Conservation (phyloP, 1,140 invertebrate genomes). For the Drosophila nasuta region DNA sequence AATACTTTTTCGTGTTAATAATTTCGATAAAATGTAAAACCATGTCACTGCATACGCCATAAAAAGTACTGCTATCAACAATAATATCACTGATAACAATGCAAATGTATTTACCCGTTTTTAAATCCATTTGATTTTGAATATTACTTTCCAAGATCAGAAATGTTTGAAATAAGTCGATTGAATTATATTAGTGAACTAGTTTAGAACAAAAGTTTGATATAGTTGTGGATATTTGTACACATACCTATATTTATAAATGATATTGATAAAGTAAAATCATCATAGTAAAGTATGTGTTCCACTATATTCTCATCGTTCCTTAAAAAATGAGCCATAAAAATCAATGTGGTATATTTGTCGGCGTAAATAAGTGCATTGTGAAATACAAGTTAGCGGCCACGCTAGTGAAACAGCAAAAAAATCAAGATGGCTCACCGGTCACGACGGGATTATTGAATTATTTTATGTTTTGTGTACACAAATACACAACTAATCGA, state of each 20-base stretch:
- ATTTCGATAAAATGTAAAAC: slow-evolving; percentile 1
- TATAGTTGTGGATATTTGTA: no score
- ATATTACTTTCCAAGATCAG: slow-evolving; percentile 1
- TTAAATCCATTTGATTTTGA: slow-evolving; percentile 40
- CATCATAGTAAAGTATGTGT: no score
- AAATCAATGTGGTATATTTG: background rate
- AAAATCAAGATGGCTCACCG: slow-evolving; percentile 30
- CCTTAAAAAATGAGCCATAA: background rate
- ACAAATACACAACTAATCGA: background rate
- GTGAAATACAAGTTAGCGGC: background rate
- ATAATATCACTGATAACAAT: slow-evolving; percentile 17
- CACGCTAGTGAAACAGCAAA: background rate
- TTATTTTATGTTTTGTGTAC: slow-evolving; percentile 16
- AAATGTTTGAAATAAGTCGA: slow-evolving; percentile 12
- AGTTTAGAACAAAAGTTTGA: no score
- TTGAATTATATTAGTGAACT: slow-evolving; percentile 1
- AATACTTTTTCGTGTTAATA: background rate
- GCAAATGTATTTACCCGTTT: slow-evolving; percentile 25
- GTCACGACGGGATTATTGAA: slow-evolving; percentile 9
- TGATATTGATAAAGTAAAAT: no score
- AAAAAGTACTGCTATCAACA: background rate
- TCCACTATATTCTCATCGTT: no score
- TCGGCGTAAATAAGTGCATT: background rate
- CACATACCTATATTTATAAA: no score
- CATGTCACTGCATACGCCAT: no score